phyloP scores from a whole-genome alignment of 2,888 invertebrate species.

The Hipparchia semele region DNA sequence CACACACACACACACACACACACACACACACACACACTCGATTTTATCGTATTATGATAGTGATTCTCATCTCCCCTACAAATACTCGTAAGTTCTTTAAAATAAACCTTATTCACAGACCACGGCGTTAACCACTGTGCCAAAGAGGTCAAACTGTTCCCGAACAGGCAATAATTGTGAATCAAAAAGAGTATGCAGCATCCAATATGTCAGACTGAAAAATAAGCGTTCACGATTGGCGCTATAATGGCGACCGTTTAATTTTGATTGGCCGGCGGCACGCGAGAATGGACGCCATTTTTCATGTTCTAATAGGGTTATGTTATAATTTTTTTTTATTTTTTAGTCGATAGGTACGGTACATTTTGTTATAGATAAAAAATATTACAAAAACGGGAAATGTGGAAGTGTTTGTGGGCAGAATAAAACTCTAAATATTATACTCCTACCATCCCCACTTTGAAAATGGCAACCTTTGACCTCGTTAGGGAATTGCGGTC shows the following conservation, averaged over 20 bases:
- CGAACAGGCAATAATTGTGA: constrained; percentile 30
- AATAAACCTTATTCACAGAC: too few species aligned
- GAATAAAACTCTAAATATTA: too few species aligned
- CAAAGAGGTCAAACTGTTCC: neutral
- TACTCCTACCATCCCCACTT: too few species aligned
- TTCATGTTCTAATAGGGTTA: constrained; percentile 18
- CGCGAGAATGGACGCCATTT: constrained; percentile 35
- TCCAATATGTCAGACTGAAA: constrained; percentile 40
- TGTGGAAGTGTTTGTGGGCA: neutral
- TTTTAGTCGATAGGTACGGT: neutral
- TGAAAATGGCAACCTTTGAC: neutral
- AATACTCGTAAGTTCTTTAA: too few species aligned
- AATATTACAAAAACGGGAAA: neutral
- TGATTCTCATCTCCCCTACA: too few species aligned
- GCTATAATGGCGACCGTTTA: constrained; percentile 47
- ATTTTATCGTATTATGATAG: too few species aligned
- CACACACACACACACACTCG: too few species aligned
- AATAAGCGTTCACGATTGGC: constrained; percentile 42
- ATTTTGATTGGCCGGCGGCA: constrained; percentile 48
- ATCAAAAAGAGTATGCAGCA: constrained; percentile 30
- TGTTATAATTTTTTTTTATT: neutral
- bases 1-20: too few species aligned
- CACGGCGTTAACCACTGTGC: too few species aligned
- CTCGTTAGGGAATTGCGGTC: neutral
- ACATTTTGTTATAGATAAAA: neutral